A percentile compares a stretch with the other conserved stretches of the same genome.
phyloP scores from a whole-genome alignment of 2,888 invertebrate genomes.

The Rhopalosiphum nymphaeae region DNA sequence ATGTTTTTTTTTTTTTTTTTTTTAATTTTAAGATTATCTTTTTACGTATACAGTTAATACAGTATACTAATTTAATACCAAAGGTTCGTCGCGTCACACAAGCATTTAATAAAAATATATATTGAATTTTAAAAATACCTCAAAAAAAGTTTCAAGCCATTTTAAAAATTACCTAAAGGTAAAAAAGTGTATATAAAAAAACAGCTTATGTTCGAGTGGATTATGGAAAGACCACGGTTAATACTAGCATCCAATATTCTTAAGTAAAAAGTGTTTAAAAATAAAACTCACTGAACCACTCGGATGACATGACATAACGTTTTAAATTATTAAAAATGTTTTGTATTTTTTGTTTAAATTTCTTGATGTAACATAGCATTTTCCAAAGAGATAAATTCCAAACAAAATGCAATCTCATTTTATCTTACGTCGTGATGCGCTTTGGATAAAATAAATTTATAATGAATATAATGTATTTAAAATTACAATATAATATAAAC shows the following conservation, averaged over 20 bases:
- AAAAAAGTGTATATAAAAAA: neutral
- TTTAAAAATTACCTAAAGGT: neutral
- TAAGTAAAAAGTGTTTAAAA: slow-evolving; percentile 31
- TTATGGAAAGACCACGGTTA: neutral
- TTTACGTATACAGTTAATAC: neutral
- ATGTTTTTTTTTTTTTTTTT: neutral
- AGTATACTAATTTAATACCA: neutral
- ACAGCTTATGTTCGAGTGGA: neutral
- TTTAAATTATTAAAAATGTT: slow-evolving; percentile 38
- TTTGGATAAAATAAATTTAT: neutral
- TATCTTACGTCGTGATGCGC: neutral
- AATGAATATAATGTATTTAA: neutral
- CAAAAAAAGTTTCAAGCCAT: neutral
- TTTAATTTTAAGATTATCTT: neutral
- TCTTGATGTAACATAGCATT: neutral
- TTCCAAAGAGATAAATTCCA: neutral
- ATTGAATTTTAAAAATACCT: neutral
- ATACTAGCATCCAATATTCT: slow-evolving; percentile 40
- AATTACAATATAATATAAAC: neutral
- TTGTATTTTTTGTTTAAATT: neutral
- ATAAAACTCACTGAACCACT: neutral
- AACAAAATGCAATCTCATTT: neutral
- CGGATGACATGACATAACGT: neutral
- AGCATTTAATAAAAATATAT: neutral
- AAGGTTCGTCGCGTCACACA: neutral